phyloP scores from a whole-genome alignment of 2,113 vertebrate species.

The Suricata suricatta region DNA sequence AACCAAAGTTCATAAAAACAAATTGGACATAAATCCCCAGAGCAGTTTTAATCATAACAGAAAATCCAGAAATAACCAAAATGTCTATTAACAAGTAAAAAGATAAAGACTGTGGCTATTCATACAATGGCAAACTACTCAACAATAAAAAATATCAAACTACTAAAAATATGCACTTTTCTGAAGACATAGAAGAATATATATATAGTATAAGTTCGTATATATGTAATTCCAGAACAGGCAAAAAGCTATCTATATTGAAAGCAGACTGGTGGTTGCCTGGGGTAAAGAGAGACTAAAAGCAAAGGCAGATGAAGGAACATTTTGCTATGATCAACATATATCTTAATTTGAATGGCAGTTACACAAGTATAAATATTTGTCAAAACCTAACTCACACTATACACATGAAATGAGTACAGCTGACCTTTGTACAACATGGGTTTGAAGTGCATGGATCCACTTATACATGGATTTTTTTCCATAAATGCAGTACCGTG shows the following conservation, averaged over 20 bases:
- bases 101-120: background rate
- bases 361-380: background rate
- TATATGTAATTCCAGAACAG: background rate
- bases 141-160: background rate
- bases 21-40: background rate
- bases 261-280: background rate
- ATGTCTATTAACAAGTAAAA: background rate
- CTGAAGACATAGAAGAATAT: background rate
- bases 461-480: background rate
- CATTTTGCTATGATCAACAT: background rate
- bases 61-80: background rate
- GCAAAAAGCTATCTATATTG: background rate
- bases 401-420: background rate
- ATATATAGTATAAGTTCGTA: background rate
- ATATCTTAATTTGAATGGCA: background rate
- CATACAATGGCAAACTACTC: background rate
- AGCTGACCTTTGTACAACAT: background rate
- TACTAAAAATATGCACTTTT: background rate
- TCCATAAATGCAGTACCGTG: background rate
- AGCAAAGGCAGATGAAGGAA: background rate
- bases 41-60: background rate
- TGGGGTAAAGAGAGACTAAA: background rate
- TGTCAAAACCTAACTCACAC: background rate
- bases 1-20: slow-evolving; percentile 13
- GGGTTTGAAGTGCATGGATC: background rate